phyloP scores from a whole-genome alignment of 2,113 vertebrate genomes.

The Vulpes vulpes region DNA sequence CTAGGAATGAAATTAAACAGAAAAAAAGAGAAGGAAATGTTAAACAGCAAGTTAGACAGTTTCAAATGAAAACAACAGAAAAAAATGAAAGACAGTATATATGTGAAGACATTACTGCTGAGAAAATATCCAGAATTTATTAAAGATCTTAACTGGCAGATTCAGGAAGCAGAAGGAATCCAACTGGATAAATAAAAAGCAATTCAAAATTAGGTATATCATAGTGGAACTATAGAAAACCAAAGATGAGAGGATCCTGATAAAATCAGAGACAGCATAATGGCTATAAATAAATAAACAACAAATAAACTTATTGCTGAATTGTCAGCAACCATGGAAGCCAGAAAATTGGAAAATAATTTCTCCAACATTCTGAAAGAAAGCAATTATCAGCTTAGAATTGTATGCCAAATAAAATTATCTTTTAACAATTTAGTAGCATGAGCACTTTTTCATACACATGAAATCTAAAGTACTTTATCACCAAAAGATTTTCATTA shows the following conservation, averaged over 20 bases:
- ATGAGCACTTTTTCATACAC: not conserved
- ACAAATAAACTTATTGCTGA: not conserved
- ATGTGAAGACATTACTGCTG: not conserved
- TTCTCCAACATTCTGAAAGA: slow-evolving; percentile 8
- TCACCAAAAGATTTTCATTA: not conserved
- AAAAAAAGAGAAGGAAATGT: not conserved
- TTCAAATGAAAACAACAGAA: not conserved
- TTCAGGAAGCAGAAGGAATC: not conserved
- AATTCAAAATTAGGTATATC: not conserved
- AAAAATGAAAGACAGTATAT: not conserved
- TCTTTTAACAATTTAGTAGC: slow-evolving; percentile 17
- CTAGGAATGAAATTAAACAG: not conserved
- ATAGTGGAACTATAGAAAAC: not conserved
- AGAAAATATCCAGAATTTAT: not conserved
- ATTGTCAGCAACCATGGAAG: not conserved
- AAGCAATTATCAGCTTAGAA: not conserved
- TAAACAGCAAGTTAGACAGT: not conserved
- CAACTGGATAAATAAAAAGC: not conserved
- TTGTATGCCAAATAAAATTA: not conserved
- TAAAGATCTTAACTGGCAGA: not conserved
- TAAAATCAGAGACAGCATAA: not conserved
- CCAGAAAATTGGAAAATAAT: not conserved
- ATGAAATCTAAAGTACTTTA: slow-evolving; percentile 25
- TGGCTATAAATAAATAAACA: not conserved
- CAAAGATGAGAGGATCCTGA: not conserved